Base-by-base conservation (phyloP, 2,888 invertebrate species). In the Drosophila anomalata region DNA sequence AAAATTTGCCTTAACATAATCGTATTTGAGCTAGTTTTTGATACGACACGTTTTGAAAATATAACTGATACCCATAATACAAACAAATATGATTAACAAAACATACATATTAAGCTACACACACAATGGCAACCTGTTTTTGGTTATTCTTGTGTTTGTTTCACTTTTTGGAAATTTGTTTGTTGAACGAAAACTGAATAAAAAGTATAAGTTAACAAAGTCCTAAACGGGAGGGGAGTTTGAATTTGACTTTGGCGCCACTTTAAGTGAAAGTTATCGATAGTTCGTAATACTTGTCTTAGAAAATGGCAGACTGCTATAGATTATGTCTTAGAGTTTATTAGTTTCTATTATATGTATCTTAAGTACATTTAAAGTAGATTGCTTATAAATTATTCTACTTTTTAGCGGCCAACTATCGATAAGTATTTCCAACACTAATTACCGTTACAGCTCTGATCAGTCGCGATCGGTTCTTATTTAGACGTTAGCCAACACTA, bases 1-100 rank as follows among this genome's bases (percentile, higher is more conserved):
- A 89, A 87, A 79, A 78, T 78, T 82, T 89, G 90, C 89, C 89
- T 90, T 91, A 91, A 87, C 63, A 77, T 83, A 76, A 83, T 65
- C 55, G 65, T 66, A 70, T 59, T 75, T 82, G 72, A 88, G 87
- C 77, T 87, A 79, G 77, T 86, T 82, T 82, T 82, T 82, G 82
- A 82, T 82, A 82, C 69, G 83, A 86, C 88, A 72, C 76, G 71
- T 82, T 88, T 73, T 73, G 70, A 67, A 79, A 20, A 42, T 42
- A 42, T 42, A 42, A 42, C 41, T 42, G 41, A 42, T 42, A 42
- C 11, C 53, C 61, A 58, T 67, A 53, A 31, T 22, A 57, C 26
- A 42, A 44, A 47, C 20, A 26, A 20, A 48, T 11, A 6, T 14
- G 29, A 62, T 29, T 12, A 39, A 42, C 11, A 24, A 58, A 33